A percentile compares a stretch with the other conserved stretches of the same genome.
phyloP scores from a whole-genome alignment of 1,140 invertebrate genomes.

The Lithobius niger region DNA sequence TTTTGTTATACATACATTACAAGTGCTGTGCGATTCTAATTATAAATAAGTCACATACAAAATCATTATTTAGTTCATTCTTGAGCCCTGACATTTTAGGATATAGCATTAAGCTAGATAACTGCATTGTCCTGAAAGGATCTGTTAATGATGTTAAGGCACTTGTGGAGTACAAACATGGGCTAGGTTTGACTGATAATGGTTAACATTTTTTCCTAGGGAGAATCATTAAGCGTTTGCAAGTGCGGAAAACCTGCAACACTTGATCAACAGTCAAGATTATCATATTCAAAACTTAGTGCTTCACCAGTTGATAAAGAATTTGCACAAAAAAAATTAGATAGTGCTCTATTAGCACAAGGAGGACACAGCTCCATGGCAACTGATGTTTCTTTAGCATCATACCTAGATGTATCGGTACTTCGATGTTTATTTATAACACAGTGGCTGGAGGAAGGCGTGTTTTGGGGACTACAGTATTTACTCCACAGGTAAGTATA shows the following conservation, averaged over 20 bases:
- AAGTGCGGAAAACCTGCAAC: not conserved
- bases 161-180: too few relatives aligned
- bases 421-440: constrained; percentile 89
- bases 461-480: constrained; percentile 94
- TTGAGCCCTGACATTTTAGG: too few relatives aligned
- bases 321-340: not conserved
- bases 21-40: too few relatives aligned
- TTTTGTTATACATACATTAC: too few relatives aligned
- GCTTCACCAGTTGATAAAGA: constrained; percentile 5
- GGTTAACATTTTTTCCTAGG: not conserved
- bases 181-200: not conserved
- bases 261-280: not conserved
- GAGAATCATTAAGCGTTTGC: not conserved
- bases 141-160: too few relatives aligned
- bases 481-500: constrained; percentile 60
- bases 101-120: too few relatives aligned
- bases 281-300: not conserved
- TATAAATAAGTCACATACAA: too few relatives aligned
- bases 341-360: not conserved
- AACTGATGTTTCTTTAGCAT: constrained; percentile 65
- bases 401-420: constrained; percentile 90
- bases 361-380: not conserved
- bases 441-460: constrained; percentile 95
- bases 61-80: too few relatives aligned
- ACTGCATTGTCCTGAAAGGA: too few relatives aligned